Base-by-base conservation (phyloP, 1,140 invertebrate species). In the Tetragnatha versicolor region DNA sequence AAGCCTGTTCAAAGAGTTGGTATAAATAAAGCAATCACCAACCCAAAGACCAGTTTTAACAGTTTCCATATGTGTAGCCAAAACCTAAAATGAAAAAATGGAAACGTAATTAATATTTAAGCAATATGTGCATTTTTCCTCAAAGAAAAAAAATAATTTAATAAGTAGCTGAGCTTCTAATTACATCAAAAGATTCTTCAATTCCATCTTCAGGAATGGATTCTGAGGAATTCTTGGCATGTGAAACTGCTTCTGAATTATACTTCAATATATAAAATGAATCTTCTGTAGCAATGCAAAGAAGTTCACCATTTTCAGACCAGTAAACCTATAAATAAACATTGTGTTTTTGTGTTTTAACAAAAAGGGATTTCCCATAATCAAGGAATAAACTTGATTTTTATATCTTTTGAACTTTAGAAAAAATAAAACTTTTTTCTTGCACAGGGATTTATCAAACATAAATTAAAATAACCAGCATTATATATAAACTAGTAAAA, bases 11-110 rank as follows among this genome's bases (percentile, higher is more conserved):
- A 98, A 92, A 66, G 93, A 92, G 86, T 99, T 99, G 0, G 98
- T 99, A 87, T 99, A 99, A 79, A 99, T 98, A 85, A 99, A 99
- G 85, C 98, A 99, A 86, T 99, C 97, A 4, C 98, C 98, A 42
- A 99, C 93, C 98, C 98, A 99, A 12, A 98, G 85, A 12, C 96
- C 98, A 3, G 98, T 99, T 84, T 95, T 96, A 0, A 99, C 97
- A 12, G 90, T 89, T 87, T 99, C 98, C 79, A 91, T 92, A 68
- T 97, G 92, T 86, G 98, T 96, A 20, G 91, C 91, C 5, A 95
- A 87, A 66, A 94, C 92, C 91, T 93, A 84, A 3, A 86, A 85
- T 9, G 17, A 29, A 72, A 53, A 66, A 20, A 31, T n/a, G 12
- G 5, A 35, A 12, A 33, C 9, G 9, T 14, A 55, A 29, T 14